Base-by-base conservation (phyloP, 2,113 vertebrate species). In the Nothobranchius furzeri region DNA sequence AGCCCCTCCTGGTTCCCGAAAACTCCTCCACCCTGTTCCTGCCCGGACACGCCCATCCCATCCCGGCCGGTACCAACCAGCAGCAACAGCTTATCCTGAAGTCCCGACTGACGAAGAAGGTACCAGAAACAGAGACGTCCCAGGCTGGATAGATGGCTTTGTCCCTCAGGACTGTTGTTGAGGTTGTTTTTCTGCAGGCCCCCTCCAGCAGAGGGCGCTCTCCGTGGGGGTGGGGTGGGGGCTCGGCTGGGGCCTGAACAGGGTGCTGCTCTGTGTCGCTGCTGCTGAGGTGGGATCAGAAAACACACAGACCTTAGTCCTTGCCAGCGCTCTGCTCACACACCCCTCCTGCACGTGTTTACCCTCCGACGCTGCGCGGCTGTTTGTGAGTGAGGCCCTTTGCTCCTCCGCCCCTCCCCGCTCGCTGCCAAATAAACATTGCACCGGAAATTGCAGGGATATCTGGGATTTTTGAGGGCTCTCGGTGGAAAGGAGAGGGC, bases 371-470 rank as follows among this genome's bases (percentile, higher is more conserved):
- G 64, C 83, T 63, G 83, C 72, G 84, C 83, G 82, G 85, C 85
- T 88, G 87, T 90, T 90, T 91, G 83, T 89, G 76, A 89, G 85
- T 87, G 83, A 85, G 84, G 76, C 73, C 87, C 77, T 84, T 87
- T 90, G 86, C 83, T 80, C 24, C 5, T 51, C 10, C 35, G 9
- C 69, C 52, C 64, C 71, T 82, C 68, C 62, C 70, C 60, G 48
- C 68, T 79, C 76, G 79, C 86, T 64, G 63, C 87, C 89, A 92
- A 90, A 93, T 89, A 92, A 92, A 93, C 90, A 92, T 86, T 85
- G 88, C 89, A 83, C 89, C 91, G 91, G 91, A 93, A 93, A 93
- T 93, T 93, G 85, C 90, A 80, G 77, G 87, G 89, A 93, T 92
- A 89, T 86, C 90, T 92, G 90, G 90, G 90, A 93, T 93, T 88